phyloP scores from a whole-genome alignment of 1,140 invertebrate genomes.

The Tigriopus japonicus region DNA sequence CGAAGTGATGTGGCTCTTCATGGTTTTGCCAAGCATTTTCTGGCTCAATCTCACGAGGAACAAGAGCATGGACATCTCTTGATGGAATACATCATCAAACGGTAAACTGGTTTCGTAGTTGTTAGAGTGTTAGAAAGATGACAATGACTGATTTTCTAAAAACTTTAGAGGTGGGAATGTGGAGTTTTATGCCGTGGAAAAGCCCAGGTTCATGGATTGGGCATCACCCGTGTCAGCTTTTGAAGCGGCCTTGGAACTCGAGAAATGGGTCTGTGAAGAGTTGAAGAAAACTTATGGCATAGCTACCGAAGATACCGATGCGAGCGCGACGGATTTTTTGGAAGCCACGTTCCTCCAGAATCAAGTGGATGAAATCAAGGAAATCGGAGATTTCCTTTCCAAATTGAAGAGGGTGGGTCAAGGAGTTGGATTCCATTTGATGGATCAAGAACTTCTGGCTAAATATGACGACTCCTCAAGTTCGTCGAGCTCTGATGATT shows the following conservation, averaged over 20 bases:
- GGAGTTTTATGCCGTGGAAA: slow-evolving; percentile 25
- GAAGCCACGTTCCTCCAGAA: slow-evolving; percentile 37
- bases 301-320: slow-evolving; percentile 16
- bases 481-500: too few species aligned
- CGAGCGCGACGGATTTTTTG: slow-evolving; percentile 35
- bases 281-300: not conserved
- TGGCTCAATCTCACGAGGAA: slow-evolving; percentile 38
- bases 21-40: slow-evolving; percentile 37
- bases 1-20: slow-evolving; percentile 43
- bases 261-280: slow-evolving; percentile 36
- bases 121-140: too few species aligned
- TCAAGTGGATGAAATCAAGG: slow-evolving; percentile 40
- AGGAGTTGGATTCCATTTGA: slow-evolving; percentile 40
- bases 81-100: slow-evolving; percentile 49
- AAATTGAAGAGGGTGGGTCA: slow-evolving; percentile 37
- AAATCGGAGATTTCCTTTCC: slow-evolving; percentile 35
- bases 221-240: slow-evolving; percentile 35
- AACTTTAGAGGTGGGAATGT: slow-evolving; percentile 49
- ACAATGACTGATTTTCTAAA: too few species aligned
- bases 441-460: slow-evolving; percentile 31
- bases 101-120: too few species aligned
- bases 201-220: slow-evolving; percentile 37
- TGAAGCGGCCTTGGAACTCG: slow-evolving; percentile 34
- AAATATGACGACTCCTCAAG: not conserved
- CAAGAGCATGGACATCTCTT: slow-evolving; percentile 40